phyloP scores from a whole-genome alignment of 2,113 vertebrate species.

The Mandrillus leucophaeus region DNA sequence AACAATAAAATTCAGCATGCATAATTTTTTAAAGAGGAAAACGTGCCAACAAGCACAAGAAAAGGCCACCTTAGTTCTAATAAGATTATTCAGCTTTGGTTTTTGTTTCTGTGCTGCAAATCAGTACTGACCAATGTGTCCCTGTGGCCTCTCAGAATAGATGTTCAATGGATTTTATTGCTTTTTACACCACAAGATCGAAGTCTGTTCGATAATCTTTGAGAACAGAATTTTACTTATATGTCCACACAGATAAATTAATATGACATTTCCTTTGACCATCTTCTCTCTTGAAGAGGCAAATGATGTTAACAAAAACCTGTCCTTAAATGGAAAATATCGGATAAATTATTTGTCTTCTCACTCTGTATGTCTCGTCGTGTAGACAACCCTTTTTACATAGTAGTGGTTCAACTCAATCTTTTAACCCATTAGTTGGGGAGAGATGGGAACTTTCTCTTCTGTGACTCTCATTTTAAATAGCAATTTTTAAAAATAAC shows the following conservation, averaged over 20 bases:
- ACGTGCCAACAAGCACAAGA: background rate
- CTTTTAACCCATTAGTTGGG: background rate
- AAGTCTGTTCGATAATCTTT: background rate
- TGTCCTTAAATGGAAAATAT: background rate
- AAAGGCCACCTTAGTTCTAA: background rate
- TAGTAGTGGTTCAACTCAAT: background rate
- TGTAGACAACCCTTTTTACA: background rate
- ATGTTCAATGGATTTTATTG: background rate
- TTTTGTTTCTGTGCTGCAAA: constrained; percentile 50
- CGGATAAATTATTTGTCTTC: background rate
- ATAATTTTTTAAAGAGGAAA: constrained; percentile 23
- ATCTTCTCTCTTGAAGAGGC: background rate
- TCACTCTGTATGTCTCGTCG: background rate
- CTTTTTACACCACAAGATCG: background rate
- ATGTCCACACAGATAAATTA: background rate
- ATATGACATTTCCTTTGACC: background rate
- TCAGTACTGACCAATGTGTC: background rate
- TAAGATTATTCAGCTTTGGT: constrained; percentile 55
- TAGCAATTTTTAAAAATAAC: background rate
- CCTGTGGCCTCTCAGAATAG: background rate
- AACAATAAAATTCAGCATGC: constrained; percentile 4
- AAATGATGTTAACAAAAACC: background rate
- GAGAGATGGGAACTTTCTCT: background rate
- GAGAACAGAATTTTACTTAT: constrained; percentile 16
- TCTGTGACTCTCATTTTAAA: background rate